These are phyloP conservation scores for Fundulus diaphanus DNA, from an alignment of 2,797 vertebrate genomes.

Conservation along the genomic window DNA sequence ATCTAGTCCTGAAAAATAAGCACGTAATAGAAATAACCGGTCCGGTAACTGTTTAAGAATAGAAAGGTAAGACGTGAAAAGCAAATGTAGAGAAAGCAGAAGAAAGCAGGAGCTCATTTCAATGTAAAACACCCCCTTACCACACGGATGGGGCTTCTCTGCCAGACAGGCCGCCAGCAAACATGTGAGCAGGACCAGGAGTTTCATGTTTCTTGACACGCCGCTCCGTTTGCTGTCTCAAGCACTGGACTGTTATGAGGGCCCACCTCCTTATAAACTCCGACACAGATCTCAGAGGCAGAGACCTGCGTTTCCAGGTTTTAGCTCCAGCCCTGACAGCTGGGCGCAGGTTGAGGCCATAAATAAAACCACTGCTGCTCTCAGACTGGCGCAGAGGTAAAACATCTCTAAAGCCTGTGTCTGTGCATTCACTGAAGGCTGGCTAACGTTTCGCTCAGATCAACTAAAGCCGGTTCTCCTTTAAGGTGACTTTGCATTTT, in stretches of 20 bases:
- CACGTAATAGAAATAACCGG: too few relatives aligned
- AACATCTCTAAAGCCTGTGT: not conserved
- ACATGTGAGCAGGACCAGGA: constrained; percentile 32
- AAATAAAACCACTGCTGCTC: not conserved
- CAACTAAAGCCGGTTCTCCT: not conserved
- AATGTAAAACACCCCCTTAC: constrained; percentile 64
- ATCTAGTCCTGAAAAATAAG: not conserved
- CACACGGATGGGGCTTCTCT: constrained; percentile 67
- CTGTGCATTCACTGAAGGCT: not conserved
- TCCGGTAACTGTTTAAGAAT: not conserved
- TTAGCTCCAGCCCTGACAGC: constrained; percentile 21
- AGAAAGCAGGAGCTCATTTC: not conserved
- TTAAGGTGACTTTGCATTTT: not conserved
- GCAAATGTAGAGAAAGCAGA: not conserved
- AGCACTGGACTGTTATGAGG: not conserved
- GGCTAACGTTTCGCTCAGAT: not conserved
- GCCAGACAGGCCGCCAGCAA: constrained; percentile 56
- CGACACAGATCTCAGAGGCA: not conserved
- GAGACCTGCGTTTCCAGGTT: constrained; percentile 22
- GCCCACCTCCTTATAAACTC: constrained; percentile 57
- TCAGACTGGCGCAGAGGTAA: not conserved
- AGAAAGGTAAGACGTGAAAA: not conserved
- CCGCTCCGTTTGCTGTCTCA: not conserved
- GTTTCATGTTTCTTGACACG: constrained; percentile 38
- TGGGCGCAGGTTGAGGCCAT: not conserved